These are phyloP conservation scores for Pitangus sulphuratus DNA, from an alignment of 2,797 vertebrate species.

Conservation along the genomic window DNA sequence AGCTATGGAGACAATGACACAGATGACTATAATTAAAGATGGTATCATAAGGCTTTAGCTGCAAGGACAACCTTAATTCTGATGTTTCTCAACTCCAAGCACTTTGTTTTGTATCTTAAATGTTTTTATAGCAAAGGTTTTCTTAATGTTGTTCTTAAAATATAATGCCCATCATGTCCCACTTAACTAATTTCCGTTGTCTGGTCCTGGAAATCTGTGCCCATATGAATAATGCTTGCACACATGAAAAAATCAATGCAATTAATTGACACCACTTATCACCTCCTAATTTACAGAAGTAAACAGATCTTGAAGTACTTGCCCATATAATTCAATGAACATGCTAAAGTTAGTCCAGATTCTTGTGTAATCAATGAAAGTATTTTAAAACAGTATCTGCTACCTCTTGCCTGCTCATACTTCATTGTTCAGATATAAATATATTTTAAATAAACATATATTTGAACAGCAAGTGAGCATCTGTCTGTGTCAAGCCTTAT, in stretches of 20 bases:
- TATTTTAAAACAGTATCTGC: background rate
- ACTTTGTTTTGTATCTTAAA: background rate
- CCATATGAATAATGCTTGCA: background rate
- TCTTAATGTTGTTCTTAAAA: background rate
- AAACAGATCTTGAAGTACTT: background rate
- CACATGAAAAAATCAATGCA: background rate
- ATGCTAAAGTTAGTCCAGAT: background rate
- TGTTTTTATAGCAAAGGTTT: background rate
- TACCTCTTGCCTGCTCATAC: background rate
- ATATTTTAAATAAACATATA: background rate
- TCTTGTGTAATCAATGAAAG: background rate
- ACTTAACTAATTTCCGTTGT: background rate
- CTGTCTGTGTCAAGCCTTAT: background rate
- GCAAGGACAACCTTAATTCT: constrained; percentile 26
- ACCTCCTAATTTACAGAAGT: background rate
- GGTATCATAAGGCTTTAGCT: constrained; percentile 16
- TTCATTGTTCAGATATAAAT: background rate
- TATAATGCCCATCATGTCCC: background rate
- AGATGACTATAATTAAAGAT: constrained; percentile 10
- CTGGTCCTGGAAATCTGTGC: background rate
- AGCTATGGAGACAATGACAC: constrained; percentile 2
- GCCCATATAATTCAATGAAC: background rate
- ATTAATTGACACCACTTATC: background rate
- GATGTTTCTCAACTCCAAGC: background rate
- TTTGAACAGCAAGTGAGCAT: background rate